Evolutionary conservation across 2,113 vertebrate genomes (phyloP), one percentile per base, ranked within the genome.

Genomic region (Dissostichus mawsoni): DNA sequence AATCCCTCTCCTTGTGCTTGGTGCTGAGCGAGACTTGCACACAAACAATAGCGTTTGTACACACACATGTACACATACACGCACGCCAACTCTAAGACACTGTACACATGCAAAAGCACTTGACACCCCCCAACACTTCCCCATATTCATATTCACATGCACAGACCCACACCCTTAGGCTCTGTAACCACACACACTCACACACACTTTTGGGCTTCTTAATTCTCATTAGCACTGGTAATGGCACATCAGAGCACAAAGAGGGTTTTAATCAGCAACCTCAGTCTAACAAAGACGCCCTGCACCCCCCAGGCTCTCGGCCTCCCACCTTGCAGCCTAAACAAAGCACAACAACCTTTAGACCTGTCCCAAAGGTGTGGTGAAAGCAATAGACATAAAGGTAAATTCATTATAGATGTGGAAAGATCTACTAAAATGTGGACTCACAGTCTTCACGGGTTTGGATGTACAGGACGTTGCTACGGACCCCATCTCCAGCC

Each of bases 391-490:
- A 65, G 5, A 44, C 56, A 66, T 14, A 33, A 8, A 44, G 47
- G 48, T 66, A 18, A 62, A 23, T 16, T 64, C 11, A 72, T 77
- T 41, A 33, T 47, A 12, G 33, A 5, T 68, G 29, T 56, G 8
- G 3, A 64, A 69, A 44, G 48, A 73, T n/a, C 0, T 25, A 29
- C 2, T 53, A 53, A 78, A 79, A 64, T 16, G 25, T 10, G 2
- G 25, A 92, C 96, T 97, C 84, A 99, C 97, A 96, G 66, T 99
- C 97, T 94, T 99, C 97, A 71, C 98, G 97, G 82, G 97, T 99
- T 91, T 98, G 97, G 90, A 99, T 96, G 82, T 98, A 97, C 58
- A 99, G 95, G 76, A 98, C 96, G 0, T 96, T 95, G 95, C 97
- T 98, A 72, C 97, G 95, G 50, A 97, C 97, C 0, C 97, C 97